phyloP scores from a whole-genome alignment of 2,113 vertebrate species.

The Leptobrachium leishanense region DNA sequence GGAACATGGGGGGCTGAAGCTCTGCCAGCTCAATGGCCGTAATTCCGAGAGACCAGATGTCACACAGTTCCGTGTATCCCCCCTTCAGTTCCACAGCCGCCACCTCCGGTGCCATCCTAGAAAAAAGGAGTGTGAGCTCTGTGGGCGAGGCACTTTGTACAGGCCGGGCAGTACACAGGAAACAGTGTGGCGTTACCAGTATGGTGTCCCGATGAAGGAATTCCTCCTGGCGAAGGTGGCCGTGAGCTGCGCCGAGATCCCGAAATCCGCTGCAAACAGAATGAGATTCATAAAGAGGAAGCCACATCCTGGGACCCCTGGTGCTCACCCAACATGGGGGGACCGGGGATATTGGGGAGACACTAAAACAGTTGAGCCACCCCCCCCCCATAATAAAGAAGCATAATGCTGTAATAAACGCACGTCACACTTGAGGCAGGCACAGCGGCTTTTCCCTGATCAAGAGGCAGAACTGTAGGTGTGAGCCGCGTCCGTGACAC shows the following conservation, averaged over 20 bases:
- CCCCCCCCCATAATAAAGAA: too few species aligned
- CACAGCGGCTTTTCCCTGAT: neutral
- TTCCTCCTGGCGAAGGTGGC: conserved; percentile 84
- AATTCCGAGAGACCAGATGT: conserved; percentile 91
- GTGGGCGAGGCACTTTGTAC: neutral
- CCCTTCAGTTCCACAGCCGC: conserved; percentile 88
- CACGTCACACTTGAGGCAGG: neutral
- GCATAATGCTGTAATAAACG: too few species aligned
- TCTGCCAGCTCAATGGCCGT: conserved; percentile 88
- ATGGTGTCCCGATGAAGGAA: conserved; percentile 91
- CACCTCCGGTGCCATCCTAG: conserved; percentile 92
- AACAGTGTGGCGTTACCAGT: conserved; percentile 72
- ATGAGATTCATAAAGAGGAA: neutral
- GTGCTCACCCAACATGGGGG: neutral
- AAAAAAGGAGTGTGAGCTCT: neutral
- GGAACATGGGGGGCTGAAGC: conserved; percentile 83
- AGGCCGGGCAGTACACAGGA: neutral
- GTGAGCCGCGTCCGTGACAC: too few species aligned
- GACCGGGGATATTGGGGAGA: neutral
- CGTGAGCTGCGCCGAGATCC: conserved; percentile 88
- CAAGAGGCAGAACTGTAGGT: too few species aligned
- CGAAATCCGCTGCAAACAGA: conserved; percentile 79
- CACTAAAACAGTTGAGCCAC: too few species aligned
- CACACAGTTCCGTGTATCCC: conserved; percentile 87
- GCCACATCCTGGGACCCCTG: neutral